A percentile compares a stretch with the other conserved stretches of the same genome.
Evolutionary conservation across 2,888 invertebrate species (phyloP).

Genomic region (Cerastoderma edule): DNA sequence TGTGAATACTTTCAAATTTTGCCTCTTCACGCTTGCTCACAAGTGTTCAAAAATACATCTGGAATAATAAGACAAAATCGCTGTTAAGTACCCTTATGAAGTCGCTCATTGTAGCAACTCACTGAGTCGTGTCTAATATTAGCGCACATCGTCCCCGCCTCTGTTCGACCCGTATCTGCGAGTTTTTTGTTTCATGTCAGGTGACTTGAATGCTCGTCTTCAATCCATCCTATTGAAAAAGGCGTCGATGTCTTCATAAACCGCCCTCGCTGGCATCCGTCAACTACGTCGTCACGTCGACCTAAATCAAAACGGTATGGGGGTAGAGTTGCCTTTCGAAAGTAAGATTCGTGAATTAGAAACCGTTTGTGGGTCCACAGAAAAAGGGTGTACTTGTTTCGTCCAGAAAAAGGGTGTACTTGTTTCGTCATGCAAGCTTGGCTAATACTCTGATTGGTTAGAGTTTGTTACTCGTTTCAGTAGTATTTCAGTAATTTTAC

Average conservation of each 20-base stretch:
- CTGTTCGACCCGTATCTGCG: constrained; percentile 51
- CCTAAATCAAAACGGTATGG: constrained; percentile 52
- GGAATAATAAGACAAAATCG: no score
- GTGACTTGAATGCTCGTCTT: constrained; percentile 38
- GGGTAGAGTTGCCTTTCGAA: constrained; percentile 34
- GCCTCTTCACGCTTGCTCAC: no score
- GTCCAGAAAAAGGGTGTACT: no score
- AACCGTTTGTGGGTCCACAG: no score
- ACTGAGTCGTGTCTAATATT: constrained; percentile 11
- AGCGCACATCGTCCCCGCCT: constrained; percentile 16
- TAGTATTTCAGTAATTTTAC: no score
- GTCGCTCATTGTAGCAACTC: constrained; percentile 13
- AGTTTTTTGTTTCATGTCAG: constrained; percentile 31
- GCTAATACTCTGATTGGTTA: no score
- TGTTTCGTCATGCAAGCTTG: no score
- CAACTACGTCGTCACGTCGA: constrained; percentile 44
- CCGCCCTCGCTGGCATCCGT: constrained; percentile 41
- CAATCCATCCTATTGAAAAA: constrained; percentile 31
- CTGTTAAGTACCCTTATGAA: no score
- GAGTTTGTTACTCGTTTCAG: no score
- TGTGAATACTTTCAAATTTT: no score
- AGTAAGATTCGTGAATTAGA: constrained; percentile 17
- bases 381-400: no score
- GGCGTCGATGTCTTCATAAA: constrained; percentile 29
- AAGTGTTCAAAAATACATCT: no score